These are phyloP conservation scores for Drosophila hydei DNA, from an alignment of 1,140 invertebrate species.

Conservation along the genomic window DNA sequence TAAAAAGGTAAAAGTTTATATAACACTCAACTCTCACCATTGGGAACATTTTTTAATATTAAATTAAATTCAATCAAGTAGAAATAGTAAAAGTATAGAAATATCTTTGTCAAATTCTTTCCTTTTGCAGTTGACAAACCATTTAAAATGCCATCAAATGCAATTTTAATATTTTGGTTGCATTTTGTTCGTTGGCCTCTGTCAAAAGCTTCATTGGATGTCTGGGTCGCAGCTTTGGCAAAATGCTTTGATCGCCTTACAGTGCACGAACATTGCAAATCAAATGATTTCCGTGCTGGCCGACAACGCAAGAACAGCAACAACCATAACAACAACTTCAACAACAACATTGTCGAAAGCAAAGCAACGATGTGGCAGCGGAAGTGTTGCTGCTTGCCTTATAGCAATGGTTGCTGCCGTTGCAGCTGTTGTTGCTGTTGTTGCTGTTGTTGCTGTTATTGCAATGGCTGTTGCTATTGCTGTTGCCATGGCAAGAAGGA, in stretches of 20 bases:
- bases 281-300: constrained; percentile 78
- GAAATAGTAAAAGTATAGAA: not conserved
- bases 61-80: too few species aligned
- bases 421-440: constrained; percentile 12
- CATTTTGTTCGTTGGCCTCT: not conserved
- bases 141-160: constrained; percentile 34
- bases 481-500: constrained; percentile 57
- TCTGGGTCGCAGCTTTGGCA: constrained; percentile 15
- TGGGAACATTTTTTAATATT: too few species aligned
- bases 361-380: constrained; percentile 67
- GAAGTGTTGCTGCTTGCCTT: constrained; percentile 66
- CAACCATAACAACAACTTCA: constrained; percentile 33
- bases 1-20: too few species aligned
- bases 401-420: constrained; percentile 25
- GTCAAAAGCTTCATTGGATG: not conserved
- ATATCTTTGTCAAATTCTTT: not conserved
- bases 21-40: too few species aligned
- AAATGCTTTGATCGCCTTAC: constrained; percentile 75
- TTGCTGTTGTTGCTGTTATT: constrained; percentile 5
- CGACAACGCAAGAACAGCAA: constrained; percentile 38
- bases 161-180: constrained; percentile 26
- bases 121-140: constrained; percentile 21
- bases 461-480: constrained; percentile 25
- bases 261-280: constrained; percentile 71
- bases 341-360: constrained; percentile 29